Evolutionary conservation across 2,113 vertebrate species (phyloP).

Genomic region (Actenoides hombroni): DNA sequence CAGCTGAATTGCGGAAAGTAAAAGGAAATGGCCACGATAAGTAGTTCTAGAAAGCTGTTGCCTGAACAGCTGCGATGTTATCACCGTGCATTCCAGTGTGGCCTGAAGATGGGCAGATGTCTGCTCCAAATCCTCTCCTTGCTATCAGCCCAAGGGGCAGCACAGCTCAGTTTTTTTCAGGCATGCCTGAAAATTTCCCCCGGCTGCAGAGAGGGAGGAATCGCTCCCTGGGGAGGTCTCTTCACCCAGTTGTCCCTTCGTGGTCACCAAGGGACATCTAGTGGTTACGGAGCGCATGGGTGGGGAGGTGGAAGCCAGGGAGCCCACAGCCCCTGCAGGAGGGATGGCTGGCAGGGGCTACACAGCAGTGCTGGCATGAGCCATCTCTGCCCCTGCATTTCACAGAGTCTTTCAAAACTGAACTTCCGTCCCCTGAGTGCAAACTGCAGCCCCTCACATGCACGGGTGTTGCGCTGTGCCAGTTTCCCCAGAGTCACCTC

Average conservation of each 20-base stretch:
- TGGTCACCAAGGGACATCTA: conserved; percentile 6
- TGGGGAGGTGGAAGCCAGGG: neutral
- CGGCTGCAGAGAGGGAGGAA: neutral
- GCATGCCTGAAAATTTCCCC: no score
- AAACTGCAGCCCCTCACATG: accelerated
- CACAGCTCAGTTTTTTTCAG: neutral
- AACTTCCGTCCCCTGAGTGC: neutral
- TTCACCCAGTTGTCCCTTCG: neutral
- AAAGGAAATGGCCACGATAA: neutral
- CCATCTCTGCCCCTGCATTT: accelerated
- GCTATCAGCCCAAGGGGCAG: neutral
- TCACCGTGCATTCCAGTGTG: accelerated
- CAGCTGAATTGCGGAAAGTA: neutral
- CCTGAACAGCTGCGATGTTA: neutral
- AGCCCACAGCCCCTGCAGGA: neutral
- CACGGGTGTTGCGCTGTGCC: neutral
- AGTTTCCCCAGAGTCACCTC: neutral
- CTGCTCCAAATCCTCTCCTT: neutral
- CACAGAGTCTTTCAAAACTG: neutral
- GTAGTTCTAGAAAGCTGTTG: neutral
- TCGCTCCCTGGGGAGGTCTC: accelerated
- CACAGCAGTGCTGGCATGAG: neutral
- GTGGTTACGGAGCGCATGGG: neutral
- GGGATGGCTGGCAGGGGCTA: neutral
- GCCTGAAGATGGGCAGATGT: neutral